Evolutionary conservation across 2,888 invertebrate genomes (phyloP).

Genomic region (Ormyrus pomaceus): DNA sequence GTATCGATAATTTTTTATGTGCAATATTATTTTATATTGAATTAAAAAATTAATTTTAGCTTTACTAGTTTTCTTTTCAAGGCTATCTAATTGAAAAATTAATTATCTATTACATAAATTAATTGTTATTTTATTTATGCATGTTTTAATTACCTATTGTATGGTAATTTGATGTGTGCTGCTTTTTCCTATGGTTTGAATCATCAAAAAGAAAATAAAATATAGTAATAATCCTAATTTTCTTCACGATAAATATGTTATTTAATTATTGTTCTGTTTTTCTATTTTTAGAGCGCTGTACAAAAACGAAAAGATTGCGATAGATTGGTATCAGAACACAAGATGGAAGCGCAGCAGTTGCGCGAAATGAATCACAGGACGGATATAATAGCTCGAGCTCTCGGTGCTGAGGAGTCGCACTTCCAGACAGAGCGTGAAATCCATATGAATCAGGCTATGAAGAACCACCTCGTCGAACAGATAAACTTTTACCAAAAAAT

Average conservation of each 20-base stretch:
- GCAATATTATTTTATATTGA: too few species aligned
- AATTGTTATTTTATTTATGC: too few species aligned
- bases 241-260: too few species aligned
- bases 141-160: too few species aligned
- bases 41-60: too few species aligned
- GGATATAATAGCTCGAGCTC: slow-evolving; percentile 94
- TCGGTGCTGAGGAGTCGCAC: slow-evolving; percentile 95
- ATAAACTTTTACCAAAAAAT: slow-evolving; percentile 93
- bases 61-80: too few species aligned
- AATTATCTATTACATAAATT: too few species aligned
- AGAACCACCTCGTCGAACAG: slow-evolving; percentile 90
- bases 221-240: too few species aligned
- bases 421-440: slow-evolving; percentile 91
- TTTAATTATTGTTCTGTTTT: too few species aligned
- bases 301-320: slow-evolving; percentile 94
- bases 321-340: slow-evolving; percentile 86
- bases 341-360: slow-evolving; percentile 88
- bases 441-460: slow-evolving; percentile 91
- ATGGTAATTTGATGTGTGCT: not conserved
- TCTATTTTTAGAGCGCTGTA: slow-evolving; percentile 80
- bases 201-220: too few species aligned
- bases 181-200: not conserved
- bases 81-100: too few species aligned
- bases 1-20: too few species aligned
- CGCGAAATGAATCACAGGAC: slow-evolving; percentile 89